Percentiles rank a stretch among this genome's conserved stretches.
These are phyloP conservation scores for Acipenser oxyrinchus DNA, from an alignment of 2,797 vertebrate species.

Conservation along the genomic window DNA sequence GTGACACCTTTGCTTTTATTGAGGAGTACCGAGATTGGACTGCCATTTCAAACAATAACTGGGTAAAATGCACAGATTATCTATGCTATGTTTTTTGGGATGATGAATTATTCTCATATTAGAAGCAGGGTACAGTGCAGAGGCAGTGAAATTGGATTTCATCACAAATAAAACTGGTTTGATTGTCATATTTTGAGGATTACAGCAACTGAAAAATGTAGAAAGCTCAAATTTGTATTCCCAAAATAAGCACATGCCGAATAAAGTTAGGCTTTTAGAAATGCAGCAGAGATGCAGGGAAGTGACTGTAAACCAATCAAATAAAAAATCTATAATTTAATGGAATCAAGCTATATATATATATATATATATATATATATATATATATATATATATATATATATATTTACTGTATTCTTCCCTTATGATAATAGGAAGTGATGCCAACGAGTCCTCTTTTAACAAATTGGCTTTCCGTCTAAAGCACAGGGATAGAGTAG, in stretches of 20 bases:
- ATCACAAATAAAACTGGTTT: background rate
- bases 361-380: too few relatives aligned
- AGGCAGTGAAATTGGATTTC: background rate
- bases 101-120: background rate
- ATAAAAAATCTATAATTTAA: too few relatives aligned
- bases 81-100: background rate
- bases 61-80: background rate
- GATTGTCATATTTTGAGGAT: background rate
- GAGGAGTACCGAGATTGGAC: conserved; percentile 38
- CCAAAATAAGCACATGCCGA: too few relatives aligned
- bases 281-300: too few relatives aligned
- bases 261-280: too few relatives aligned
- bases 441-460: conserved; percentile 77
- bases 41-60: conserved; percentile 14
- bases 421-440: conserved; percentile 46
- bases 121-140: background rate
- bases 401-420: too few relatives aligned
- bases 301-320: too few relatives aligned
- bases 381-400: too few relatives aligned
- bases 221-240: background rate
- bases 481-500: conserved; percentile 47
- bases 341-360: too few relatives aligned
- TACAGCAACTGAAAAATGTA: background rate
- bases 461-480: conserved; percentile 77
- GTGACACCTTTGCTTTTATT: conserved; percentile 49